A percentile compares a stretch with the other conserved stretches of the same genome.
phyloP scores from a whole-genome alignment of 1,140 invertebrate species.

The Acromyrmex echinatior region DNA sequence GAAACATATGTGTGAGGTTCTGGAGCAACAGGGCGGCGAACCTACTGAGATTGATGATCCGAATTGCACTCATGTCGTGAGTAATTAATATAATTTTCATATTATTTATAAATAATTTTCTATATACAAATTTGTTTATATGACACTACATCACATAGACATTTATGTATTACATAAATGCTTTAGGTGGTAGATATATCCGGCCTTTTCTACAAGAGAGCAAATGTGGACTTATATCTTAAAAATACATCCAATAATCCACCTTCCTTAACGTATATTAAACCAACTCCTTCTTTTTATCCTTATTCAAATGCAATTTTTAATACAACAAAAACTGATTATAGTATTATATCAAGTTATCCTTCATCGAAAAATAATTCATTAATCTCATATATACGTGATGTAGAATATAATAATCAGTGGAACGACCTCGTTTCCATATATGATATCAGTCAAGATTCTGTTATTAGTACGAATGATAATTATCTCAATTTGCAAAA shows the following conservation, averaged over 20 bases:
- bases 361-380: slow-evolving; percentile 21
- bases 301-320: slow-evolving; percentile 75
- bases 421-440: slow-evolving; percentile 18
- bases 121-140: slow-evolving; percentile 13
- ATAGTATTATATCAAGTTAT: not conserved
- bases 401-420: slow-evolving; percentile 37
- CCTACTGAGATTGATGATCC: slow-evolving; percentile 92
- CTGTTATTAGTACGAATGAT: slow-evolving; percentile 78
- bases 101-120: slow-evolving; percentile 31
- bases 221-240: slow-evolving; percentile 69
- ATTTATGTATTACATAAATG: slow-evolving; percentile 45
- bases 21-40: slow-evolving; percentile 94
- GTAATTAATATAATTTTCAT: slow-evolving; percentile 79
- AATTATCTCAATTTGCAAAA: slow-evolving; percentile 65
- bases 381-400: not conserved
- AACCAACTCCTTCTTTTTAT: slow-evolving; percentile 76
- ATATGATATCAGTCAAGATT: slow-evolving; percentile 74
- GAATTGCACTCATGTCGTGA: slow-evolving; percentile 96
- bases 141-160: not conserved
- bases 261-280: slow-evolving; percentile 53
- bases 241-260: slow-evolving; percentile 66
- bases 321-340: slow-evolving; percentile 22
- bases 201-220: slow-evolving; percentile 77
- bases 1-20: slow-evolving; percentile 96
- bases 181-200: slow-evolving; percentile 79